phyloP scores from a whole-genome alignment of 2,113 vertebrate genomes.

The Axis porcinus region DNA sequence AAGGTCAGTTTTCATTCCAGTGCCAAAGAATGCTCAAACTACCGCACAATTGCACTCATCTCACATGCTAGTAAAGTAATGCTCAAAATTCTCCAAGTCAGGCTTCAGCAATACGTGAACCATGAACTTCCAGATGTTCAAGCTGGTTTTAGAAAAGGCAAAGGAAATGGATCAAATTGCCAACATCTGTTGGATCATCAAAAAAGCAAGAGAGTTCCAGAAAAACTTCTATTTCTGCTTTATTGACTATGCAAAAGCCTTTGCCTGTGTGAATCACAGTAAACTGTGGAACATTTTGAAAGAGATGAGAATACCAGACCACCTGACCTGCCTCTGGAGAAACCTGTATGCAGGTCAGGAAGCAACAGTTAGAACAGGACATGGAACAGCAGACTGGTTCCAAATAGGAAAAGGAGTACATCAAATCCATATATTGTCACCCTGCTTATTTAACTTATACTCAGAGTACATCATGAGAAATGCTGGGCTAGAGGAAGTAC shows the following conservation, averaged over 20 bases:
- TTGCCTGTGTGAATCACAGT: background rate
- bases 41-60: background rate
- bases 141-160: background rate
- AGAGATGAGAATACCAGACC: background rate
- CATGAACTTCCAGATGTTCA: background rate
- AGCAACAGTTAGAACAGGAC: background rate
- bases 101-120: background rate
- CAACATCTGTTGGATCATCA: fast-evolving
- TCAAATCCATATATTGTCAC: background rate
- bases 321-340: background rate
- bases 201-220: background rate
- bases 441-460: background rate
- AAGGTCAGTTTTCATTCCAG: background rate
- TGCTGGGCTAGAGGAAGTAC: fast-evolving
- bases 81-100: background rate
- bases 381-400: background rate
- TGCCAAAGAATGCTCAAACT: background rate
- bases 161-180: background rate
- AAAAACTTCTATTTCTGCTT: background rate
- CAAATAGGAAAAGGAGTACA: background rate
- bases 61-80: background rate
- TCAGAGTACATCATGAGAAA: background rate
- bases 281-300: background rate
- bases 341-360: background rate
- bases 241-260: background rate